Percentiles rank a stretch among this genome's conserved stretches.
Conservation (phyloP, 2,888 invertebrate species). For the Molanna angustata region DNA sequence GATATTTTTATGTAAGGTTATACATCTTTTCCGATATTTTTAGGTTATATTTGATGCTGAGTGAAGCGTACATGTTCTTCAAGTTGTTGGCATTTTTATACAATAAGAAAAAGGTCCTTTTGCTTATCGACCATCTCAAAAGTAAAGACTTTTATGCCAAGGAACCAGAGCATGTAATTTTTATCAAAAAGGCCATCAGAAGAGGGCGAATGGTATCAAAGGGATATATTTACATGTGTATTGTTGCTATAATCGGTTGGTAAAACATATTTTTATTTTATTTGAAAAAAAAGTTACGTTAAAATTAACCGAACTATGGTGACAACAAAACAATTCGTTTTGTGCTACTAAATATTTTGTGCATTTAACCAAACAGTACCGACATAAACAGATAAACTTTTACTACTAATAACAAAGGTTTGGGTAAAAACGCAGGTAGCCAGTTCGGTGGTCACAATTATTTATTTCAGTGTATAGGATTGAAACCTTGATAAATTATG, state of each 20-base stretch:
- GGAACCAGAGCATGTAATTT: constrained; percentile 45
- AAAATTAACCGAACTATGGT: no score
- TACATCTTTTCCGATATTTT: constrained; percentile 36
- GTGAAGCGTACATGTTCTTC: constrained; percentile 54
- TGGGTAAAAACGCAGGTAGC: no score
- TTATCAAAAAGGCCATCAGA: constrained; percentile 45
- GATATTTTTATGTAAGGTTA: no score
- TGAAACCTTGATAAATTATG: no score
- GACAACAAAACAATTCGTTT: no score
- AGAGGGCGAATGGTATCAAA: constrained; percentile 49
- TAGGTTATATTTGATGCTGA: constrained; percentile 51
- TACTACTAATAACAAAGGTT: no score
- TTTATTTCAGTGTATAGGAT: no score
- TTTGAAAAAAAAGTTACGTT: background rate
- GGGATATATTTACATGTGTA: constrained; percentile 49
- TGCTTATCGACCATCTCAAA: constrained; percentile 44
- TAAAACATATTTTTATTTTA: background rate
- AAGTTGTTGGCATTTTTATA: constrained; percentile 50
- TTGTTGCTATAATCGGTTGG: constrained; percentile 49
- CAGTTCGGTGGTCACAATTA: no score
- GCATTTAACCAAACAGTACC: no score
- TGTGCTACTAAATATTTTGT: no score
- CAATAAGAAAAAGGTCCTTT: constrained; percentile 46
- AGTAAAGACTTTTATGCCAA: constrained; percentile 47
- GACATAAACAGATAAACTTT: no score